These are phyloP conservation scores for Festucalex cinctus DNA, from an alignment of 2,113 vertebrate genomes.

Conservation along the genomic window DNA sequence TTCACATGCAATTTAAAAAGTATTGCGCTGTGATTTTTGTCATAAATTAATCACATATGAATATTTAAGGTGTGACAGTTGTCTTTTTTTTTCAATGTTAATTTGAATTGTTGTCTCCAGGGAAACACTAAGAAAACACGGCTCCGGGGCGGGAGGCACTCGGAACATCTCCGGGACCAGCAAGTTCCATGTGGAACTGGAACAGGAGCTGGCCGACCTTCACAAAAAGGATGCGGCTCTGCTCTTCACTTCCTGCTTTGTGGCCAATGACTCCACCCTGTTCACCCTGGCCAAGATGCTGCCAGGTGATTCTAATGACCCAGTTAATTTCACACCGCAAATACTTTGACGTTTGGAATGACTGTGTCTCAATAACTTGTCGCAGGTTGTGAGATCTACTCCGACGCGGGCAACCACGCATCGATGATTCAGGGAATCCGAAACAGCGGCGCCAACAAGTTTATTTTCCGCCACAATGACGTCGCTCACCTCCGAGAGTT, in stretches of 20 bases:
- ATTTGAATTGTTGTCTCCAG: constrained; percentile 56
- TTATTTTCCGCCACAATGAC: constrained; percentile 93
- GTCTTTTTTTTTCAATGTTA: constrained; percentile 1
- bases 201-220: constrained; percentile 89
- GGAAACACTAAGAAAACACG: constrained; percentile 88
- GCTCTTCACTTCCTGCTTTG: constrained; percentile 94
- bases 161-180: constrained; percentile 97
- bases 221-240: constrained; percentile 92
- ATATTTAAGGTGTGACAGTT: neutral
- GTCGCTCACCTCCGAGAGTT: constrained; percentile 79
- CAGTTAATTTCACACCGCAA: too few relatives aligned
- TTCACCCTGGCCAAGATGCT: constrained; percentile 95
- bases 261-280: constrained; percentile 97
- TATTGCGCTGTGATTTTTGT: neutral
- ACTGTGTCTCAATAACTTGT: neutral
- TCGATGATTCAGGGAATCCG: constrained; percentile 96
- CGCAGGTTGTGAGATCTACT: constrained; percentile 94
- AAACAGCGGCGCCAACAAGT: constrained; percentile 90
- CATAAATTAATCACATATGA: neutral
- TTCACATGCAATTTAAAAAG: too few relatives aligned
- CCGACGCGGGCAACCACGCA: constrained; percentile 93
- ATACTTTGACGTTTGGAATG: neutral
- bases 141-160: constrained; percentile 93
- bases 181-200: constrained; percentile 94
- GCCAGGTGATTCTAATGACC: constrained; percentile 73